A percentile compares a stretch with the other conserved stretches of the same genome.
These are phyloP conservation scores for Andrena camellia DNA, from an alignment of 2,888 invertebrate species.

Conservation along the genomic window DNA sequence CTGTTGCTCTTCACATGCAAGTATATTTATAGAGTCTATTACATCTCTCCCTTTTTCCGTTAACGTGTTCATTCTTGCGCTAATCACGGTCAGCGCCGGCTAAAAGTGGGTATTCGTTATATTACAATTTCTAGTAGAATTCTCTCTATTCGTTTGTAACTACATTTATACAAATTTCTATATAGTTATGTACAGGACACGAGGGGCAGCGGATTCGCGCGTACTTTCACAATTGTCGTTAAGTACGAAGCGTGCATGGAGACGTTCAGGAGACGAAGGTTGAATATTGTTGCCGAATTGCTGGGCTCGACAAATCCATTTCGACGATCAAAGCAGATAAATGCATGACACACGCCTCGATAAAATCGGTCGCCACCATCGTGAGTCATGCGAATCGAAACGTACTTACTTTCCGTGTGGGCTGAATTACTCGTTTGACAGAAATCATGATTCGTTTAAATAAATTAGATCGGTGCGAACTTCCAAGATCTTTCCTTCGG, in stretches of 20 bases:
- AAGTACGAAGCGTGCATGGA: neutral
- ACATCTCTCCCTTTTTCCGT: conserved; percentile 9
- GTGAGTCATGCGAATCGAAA: neutral
- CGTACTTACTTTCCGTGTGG: neutral
- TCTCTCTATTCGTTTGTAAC: conserved; percentile 1
- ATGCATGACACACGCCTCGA: neutral
- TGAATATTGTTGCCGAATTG: neutral
- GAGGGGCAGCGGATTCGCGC: neutral
- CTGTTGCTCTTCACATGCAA: neutral
- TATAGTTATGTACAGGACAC: neutral
- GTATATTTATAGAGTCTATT: conserved; percentile 10
- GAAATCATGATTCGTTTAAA: neutral
- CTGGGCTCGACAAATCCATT: neutral
- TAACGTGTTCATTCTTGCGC: conserved; percentile 2
- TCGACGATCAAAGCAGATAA: neutral
- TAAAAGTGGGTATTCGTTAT: conserved; percentile 15
- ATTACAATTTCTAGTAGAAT: conserved; percentile 10
- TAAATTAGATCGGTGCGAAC: conserved; percentile 1
- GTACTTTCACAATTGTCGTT: conserved; percentile 10
- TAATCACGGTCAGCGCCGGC: conserved; percentile 10
- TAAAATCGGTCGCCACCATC: neutral
- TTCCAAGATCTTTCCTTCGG: no score
- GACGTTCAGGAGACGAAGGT: neutral
- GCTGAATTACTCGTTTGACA: conserved; percentile 3
- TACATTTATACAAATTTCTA: conserved; percentile 32